Evolutionary conservation across 37 sponge, comb jelly and placozoan genomes (phyloP).

Genomic region (Halisarca cf. caerulea): DNA sequence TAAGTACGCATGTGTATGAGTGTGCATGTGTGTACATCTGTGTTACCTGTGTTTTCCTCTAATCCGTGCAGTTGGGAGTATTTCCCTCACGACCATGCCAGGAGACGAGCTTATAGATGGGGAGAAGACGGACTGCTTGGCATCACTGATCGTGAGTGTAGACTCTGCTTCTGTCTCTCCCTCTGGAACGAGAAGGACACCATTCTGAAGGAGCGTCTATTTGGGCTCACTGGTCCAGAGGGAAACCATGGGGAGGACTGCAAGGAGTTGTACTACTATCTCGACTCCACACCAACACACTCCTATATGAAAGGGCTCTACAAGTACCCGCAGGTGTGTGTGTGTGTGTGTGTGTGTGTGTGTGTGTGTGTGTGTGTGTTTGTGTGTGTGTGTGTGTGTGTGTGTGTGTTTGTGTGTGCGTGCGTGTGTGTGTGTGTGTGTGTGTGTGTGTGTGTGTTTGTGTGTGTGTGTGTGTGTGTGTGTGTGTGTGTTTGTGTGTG

Average conservation of each 20-base stretch:
- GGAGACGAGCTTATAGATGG: constrained; percentile 94
- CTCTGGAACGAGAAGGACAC: constrained; percentile 94
- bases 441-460: too few species aligned
- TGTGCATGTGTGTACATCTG: background rate
- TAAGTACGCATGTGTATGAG: background rate
- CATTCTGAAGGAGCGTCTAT: constrained; percentile 94
- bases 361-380: constrained; percentile 17
- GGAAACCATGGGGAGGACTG: constrained; percentile 96
- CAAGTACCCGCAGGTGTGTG: constrained; percentile 86
- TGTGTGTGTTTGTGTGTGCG: background rate
- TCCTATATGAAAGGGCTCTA: constrained; percentile 94
- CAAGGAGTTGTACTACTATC: constrained; percentile 97
- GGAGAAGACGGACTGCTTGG: constrained; percentile 96
- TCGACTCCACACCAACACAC: constrained; percentile 97
- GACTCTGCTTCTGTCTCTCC: constrained; percentile 85
- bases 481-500: too few species aligned
- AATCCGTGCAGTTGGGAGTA: constrained; percentile 84
- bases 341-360: background rate
- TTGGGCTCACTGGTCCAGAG: constrained; percentile 87
- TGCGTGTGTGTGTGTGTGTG: background rate
- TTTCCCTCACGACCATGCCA: constrained; percentile 95
- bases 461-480: too few species aligned
- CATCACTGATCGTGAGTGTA: constrained; percentile 89
- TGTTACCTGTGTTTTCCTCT: background rate
- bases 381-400: constrained; percentile 2